A percentile compares a stretch with the other conserved stretches of the same genome.
phyloP scores from a whole-genome alignment of 2,888 invertebrate species.

The Steinernema carpocapsae region DNA sequence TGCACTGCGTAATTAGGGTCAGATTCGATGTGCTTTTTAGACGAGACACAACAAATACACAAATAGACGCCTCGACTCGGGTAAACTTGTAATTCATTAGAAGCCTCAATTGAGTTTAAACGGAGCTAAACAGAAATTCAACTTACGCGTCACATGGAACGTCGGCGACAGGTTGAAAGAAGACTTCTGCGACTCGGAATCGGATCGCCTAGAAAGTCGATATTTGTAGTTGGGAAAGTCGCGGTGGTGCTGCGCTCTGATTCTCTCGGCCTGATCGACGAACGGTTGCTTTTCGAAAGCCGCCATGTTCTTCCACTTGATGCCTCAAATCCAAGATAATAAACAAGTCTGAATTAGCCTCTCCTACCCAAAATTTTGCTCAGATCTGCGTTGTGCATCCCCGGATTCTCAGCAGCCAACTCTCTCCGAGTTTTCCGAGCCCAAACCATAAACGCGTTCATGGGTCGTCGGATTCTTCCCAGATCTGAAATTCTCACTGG shows the following conservation, averaged over 20 bases:
- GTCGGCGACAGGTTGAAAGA: background rate
- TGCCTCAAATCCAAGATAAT: conserved; percentile 8
- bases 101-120: no score
- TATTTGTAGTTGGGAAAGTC: conserved; percentile 42
- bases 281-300: conserved; percentile 37
- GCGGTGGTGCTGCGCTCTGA: conserved; percentile 36
- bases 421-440: conserved; percentile 40
- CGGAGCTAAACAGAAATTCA: no score
- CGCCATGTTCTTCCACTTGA: conserved; percentile 38
- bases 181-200: background rate
- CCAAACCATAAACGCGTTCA: conserved; percentile 51
- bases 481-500: background rate
- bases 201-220: conserved; percentile 31
- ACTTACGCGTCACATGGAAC: no score
- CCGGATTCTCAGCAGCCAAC: conserved; percentile 40
- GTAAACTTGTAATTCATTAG: no score
- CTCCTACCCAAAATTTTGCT: conserved; percentile 46
- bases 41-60: no score
- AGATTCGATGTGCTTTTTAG: no score
- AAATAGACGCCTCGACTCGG: no score
- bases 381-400: conserved; percentile 47
- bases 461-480: conserved; percentile 40
- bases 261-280: conserved; percentile 34
- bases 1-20: no score
- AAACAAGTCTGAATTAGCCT: background rate